phyloP scores from a whole-genome alignment of 2,888 invertebrate species.

The Ypsolopha sequella region DNA sequence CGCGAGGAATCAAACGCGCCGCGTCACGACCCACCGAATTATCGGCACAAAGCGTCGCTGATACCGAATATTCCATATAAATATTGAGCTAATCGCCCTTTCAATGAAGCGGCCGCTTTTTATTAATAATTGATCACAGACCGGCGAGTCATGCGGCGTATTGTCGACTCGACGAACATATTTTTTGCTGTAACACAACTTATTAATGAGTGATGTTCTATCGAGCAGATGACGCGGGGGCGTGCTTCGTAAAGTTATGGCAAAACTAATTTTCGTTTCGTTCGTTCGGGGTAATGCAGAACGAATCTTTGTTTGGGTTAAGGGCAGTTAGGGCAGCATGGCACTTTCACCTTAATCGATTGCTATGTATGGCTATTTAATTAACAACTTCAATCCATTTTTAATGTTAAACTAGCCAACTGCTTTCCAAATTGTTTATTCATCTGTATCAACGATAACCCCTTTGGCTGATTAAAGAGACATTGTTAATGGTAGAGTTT shows the following conservation, averaged over 20 bases:
- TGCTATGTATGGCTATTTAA: constrained; percentile 6
- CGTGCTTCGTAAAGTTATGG: not conserved
- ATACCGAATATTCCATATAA: constrained; percentile 72
- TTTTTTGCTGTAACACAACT: constrained; percentile 60
- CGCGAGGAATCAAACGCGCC: constrained; percentile 51
- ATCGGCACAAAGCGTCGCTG: constrained; percentile 68
- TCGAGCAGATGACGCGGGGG: constrained; percentile 43
- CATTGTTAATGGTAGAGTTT: no score
- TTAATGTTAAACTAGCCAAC: no score
- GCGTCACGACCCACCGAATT: constrained; percentile 68
- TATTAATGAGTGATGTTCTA: constrained; percentile 45
- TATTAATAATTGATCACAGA: constrained; percentile 69
- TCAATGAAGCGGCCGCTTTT: constrained; percentile 70
- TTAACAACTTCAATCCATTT: no score
- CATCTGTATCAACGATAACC: no score
- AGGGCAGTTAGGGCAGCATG: not conserved
- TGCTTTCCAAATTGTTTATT: no score
- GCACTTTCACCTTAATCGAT: not conserved
- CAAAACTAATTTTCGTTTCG: not conserved
- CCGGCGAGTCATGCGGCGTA: constrained; percentile 66
- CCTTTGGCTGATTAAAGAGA: no score
- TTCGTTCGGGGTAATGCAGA: constrained; percentile 26
- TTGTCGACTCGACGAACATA: constrained; percentile 51
- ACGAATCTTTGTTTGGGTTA: constrained; percentile 51
- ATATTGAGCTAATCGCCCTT: constrained; percentile 72